Evolutionary conservation across 30 jellyfish, hydroid and myxozoan species (phyloP), one percentile per base, ranked within the genome.

Genomic region (Nemopilema nomurai): DNA sequence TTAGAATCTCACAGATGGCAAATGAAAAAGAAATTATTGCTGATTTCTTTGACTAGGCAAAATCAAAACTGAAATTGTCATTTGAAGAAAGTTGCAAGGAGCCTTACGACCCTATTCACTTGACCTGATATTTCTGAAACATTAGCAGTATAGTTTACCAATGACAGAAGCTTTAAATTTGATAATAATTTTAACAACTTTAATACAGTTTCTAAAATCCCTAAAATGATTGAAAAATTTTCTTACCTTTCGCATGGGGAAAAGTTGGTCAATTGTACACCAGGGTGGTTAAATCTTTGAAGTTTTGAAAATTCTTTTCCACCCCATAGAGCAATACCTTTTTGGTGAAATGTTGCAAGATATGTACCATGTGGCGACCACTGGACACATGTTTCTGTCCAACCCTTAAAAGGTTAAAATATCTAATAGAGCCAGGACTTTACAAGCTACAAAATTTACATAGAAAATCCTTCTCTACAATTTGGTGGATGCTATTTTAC

Each of bases 361-460:
- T 93, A 89, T 51, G 96, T 83, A 19, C 98, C 98, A 49, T 89
- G 85, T 19, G 97, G 98, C 16, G 98, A 93, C 98, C 98, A 93
- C 78, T 67, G 88, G 22, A 85, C 94, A 88, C 85, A 88, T 33
- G 98, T 88, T 73, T 93, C 98, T 50, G 98, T 93, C 98, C 98
- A 93, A 51, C 92, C 87, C 98, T 91, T 24, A 18, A 72, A 84
- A 9, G 62, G 74, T 28, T 41, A 32, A 16, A 51, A 81, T 21
- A 20, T 41, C 13, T n/a, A n/a, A n/a, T n/a, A n/a, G n/a, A n/a
- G 23, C 22, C 23, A 23, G 17, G 22, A 21, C 18, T n/a, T n/a
- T n/a, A n/a, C n/a, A n/a, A n/a, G n/a, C n/a, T n/a, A n/a, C n/a
- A n/a, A n/a, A n/a, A n/a, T n/a, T n/a, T n/a, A n/a, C n/a, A n/a